Percentiles rank a stretch among this genome's conserved stretches.
These are phyloP conservation scores for Coreoperca whiteheadi DNA, from an alignment of 2,113 vertebrate genomes.

Conservation along the genomic window DNA sequence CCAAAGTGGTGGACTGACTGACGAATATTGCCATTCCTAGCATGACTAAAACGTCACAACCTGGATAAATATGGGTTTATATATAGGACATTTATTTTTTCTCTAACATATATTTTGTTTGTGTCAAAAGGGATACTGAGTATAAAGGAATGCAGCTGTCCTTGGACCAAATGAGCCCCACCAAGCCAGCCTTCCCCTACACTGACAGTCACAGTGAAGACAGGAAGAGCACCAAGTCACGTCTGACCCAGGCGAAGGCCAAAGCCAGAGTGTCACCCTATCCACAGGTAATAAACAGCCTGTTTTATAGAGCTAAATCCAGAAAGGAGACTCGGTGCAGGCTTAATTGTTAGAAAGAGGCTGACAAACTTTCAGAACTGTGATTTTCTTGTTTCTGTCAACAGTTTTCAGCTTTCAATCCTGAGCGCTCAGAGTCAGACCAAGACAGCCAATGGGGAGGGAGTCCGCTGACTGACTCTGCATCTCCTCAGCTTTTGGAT, in stretches of 20 bases:
- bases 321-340: background rate
- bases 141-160: conserved; percentile 99
- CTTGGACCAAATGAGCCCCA: conserved; percentile 95
- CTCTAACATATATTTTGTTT: conserved; percentile 45
- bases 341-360: background rate
- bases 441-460: conserved; percentile 99
- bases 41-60: background rate
- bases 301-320: conserved; percentile 18
- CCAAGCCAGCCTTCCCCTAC: conserved; percentile 94
- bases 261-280: conserved; percentile 97
- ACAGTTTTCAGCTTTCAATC: conserved; percentile 96
- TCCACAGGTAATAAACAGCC: conserved; percentile 89
- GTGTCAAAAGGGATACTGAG: conserved; percentile 91
- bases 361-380: conserved; percentile 16
- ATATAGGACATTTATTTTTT: conserved; percentile 6
- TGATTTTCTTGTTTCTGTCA: conserved; percentile 41
- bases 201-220: conserved; percentile 88
- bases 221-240: conserved; percentile 91
- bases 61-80: conserved; percentile 26
- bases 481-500: conserved; percentile 96
- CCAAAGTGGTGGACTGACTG: background rate
- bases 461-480: conserved; percentile 92
- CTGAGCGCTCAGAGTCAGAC: conserved; percentile 95
- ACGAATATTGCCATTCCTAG: background rate
- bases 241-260: conserved; percentile 89